phyloP scores from a whole-genome alignment of 2,888 invertebrate species.

The Lithodes maja region DNA sequence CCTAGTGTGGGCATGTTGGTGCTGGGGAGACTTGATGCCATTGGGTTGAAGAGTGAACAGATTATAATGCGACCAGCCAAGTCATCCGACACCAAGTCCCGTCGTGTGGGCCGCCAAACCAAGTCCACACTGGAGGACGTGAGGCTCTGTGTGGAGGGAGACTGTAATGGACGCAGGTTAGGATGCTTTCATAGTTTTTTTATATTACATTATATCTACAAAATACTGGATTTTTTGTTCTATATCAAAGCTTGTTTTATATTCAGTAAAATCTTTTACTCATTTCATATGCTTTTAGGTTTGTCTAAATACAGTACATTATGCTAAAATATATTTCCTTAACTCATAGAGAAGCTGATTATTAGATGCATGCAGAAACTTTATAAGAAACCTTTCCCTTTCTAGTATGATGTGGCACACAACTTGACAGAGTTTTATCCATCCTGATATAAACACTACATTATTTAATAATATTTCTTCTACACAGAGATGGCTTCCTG shows the following conservation, averaged over 20 bases:
- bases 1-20: slow-evolving; percentile 97
- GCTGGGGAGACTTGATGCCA: slow-evolving; percentile 89
- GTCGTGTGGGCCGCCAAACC: slow-evolving; percentile 54
- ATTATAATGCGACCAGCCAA: slow-evolving; percentile 72
- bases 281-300: no score
- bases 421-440: no score
- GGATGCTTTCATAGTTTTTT: neutral
- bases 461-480: no score
- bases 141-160: slow-evolving; percentile 70
- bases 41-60: slow-evolving; percentile 79
- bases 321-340: no score
- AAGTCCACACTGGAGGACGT: slow-evolving; percentile 57
- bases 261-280: neutral
- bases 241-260: neutral
- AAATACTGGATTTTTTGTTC: neutral
- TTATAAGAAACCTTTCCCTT: neutral
- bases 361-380: neutral
- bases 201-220: neutral
- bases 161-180: slow-evolving; percentile 63
- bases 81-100: slow-evolving; percentile 28
- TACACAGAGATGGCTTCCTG: slow-evolving; percentile 87
- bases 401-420: neutral
- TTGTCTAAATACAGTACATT: no score
- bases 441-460: no score
- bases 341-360: no score